Evolutionary conservation across 2,888 invertebrate species (phyloP), one percentile per base, ranked within the genome.

Genomic region (Neoaliturus tenellus): DNA sequence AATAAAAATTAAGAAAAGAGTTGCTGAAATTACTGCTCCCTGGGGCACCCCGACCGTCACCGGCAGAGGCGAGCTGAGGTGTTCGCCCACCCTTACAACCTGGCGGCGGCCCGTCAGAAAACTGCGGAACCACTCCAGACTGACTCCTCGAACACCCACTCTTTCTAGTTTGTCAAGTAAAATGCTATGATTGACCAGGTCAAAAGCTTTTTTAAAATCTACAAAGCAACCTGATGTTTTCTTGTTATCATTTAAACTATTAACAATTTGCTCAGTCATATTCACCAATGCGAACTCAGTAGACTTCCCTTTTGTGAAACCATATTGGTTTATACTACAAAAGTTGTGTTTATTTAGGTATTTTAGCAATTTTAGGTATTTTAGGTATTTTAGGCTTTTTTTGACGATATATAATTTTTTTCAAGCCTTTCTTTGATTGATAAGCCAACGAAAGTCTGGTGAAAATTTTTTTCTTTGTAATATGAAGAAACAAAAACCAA

Each of bases 171-270:
- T 28, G 17, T 23, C 14, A 4, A 28, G 6, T 23, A 67, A 8
- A n/a, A n/a, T n/a, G n/a, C n/a, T n/a, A n/a, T n/a, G n/a, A n/a
- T n/a, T n/a, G n/a, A n/a, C n/a, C n/a, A 67, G 28, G 28, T 67
- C 67, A 67, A 67, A 67, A 28, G 67, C 67, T 67, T 67, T 67
- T 28, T 28, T 67, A 67, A 67, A 67, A 25, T 25, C 23, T 8
- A 67, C 28, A 67, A 67, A 67, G 4, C 20, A 25, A 28, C 67
- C 67, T 4, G 67, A 25, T 4, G 67, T 25, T 67, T 67, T 67
- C 12, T 67, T 67, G 6, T 28, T 25, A 23, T 12, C 8, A 28
- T 67, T 67, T 28, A 67, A 67, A 67, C 67, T 67, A 28, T 67
- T 67, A 67, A 8, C 20, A 25, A 67, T 67, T 25, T 25, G 28